Evolutionary conservation across 2,797 vertebrate species (phyloP), one percentile per base, ranked within the genome.

Genomic region (Bradypodion ventrale): DNA sequence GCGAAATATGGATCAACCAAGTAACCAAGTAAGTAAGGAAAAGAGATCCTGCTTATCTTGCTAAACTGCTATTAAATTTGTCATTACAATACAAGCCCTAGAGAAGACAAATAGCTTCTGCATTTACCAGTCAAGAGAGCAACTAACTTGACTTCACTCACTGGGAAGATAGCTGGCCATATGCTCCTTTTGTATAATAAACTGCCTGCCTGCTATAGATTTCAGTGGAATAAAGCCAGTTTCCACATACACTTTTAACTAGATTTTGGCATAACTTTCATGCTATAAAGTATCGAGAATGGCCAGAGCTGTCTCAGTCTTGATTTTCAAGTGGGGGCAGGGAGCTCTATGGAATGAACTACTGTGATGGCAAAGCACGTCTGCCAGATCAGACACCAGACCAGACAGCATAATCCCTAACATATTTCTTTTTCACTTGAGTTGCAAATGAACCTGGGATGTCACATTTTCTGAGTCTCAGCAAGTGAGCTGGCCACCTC

Each of bases 151-250:
- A 79, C 46, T 79, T 84, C 4, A 79, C 37, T 46, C 69, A 69
- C 56, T 68, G 72, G 42, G 72, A 85, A 75, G 78, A 70, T 46
- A 40, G 62, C 78, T 81, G 62, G 49, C 78, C 78, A 76, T 81
- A 85, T 85, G 84, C 73, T 85, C 78, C 72, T 37, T 56, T 85
- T 81, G 68, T 76, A 85, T 75, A 85, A 85, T 75, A 85, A 85
- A 76, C 62, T 85, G 84, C 68, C 29, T 85, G 37, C 63, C 59
- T 85, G 84, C 72, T 78, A 81, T n/a, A 59, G 7, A 69, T 25
- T 75, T 80, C 27, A 9, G 49, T 69, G 78, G 78, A 81, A 52
- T 29, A 76, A 69, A 69, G 78, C 78, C 84, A 85, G 73, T 49
- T 83, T 75, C 78, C 73, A 81, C 72, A 81, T 75, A 44, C 78